Evolutionary conservation across 2,888 invertebrate genomes (phyloP), one percentile per base, ranked within the genome.

Genomic region (Choreutis nemorana): DNA sequence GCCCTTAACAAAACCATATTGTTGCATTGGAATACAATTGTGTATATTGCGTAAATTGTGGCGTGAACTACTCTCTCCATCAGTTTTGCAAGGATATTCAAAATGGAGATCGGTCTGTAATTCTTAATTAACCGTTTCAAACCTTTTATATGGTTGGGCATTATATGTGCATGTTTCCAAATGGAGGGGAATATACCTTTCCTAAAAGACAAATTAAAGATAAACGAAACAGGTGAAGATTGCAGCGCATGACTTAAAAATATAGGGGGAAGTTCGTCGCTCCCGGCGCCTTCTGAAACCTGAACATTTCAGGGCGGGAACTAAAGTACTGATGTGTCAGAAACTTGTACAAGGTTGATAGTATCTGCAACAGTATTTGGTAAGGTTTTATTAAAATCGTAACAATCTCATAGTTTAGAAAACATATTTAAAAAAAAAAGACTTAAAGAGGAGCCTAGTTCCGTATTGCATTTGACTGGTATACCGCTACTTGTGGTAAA

Each of bases 151-250:
- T 30, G 30, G 12, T 25, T 18, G 2, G 30, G 30, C 2, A 24
- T 20, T 8, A 30, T 30, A 10, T 25, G 12, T 2, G 30, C 30
- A 6, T 10, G 8, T 25, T 30, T 30, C 30, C 30, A 30, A 4
- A 18, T n/a, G 2, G 6, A 3, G 13, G 30, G 30, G n/a, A 30
- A 30, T 15, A 3, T 24, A 2, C 30, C 30, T 20, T 3, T 13
- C 2, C 8, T 4, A 2, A 30, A 12, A 10, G 24, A 30, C n/a
- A 6, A 11, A 25, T 18, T 30, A 12, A 20, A 30, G 3, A 30
- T 20, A 8, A 25, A n/a, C n/a, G 12, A 11, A 8, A 30, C n/a
- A 2, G 30, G 30, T 3, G 4, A 3, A 3, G 20, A 8, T 4
- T n/a, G n/a, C n/a, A n/a, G n/a, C n/a, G n/a, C n/a, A n/a, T 21